Evolutionary conservation across 2,113 vertebrate species (phyloP), one percentile per base, ranked within the genome.

Genomic region (Forbesichthys agassizii): DNA sequence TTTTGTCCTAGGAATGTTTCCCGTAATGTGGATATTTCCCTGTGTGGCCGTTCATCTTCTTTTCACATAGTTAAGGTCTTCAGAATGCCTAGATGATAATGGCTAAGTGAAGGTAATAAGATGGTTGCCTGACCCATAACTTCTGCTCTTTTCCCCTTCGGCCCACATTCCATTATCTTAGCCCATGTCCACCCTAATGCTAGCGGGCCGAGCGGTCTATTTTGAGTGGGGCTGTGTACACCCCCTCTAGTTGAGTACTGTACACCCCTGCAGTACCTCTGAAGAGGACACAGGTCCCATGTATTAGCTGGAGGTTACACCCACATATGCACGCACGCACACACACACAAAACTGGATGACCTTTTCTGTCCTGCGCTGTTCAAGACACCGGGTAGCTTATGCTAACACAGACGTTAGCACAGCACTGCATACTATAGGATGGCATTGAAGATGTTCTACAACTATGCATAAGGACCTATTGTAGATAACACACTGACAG

Each of bases 351-450:
- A 55, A 71, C 59, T 3, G 7, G 48, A 74, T 33, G 59, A 85
- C 87, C 87, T 86, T 71, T 63, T 51, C 73, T 59, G 86, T 90
- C 88, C 81, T 86, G 74, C 77, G 36, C 36, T 6, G 36, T 42
- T 7, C 36, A 42, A 6, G 36, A 42, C 36, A 42, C 36, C 7
- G 7, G 36, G 7, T 8, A 42, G 36, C 36, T 8, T 42, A 42
- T 42, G 36, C 36, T 42, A 42, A 8, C 36, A 42, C 36, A 3
- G 36, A 42, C 5, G 5, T 8, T 42, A 42, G 7, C 36, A 8
- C 36, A 42, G 36, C 36, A 42, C 36, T 42, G 78, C 66, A 75
- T 73, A 60, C 54, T 74, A 68, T 68, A 12, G 16, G 33, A 57
- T 65, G 51, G 1, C 10, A 6, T 73, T 51, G 20, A 42, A 33